These are phyloP conservation scores for Macrophya annulata DNA, from an alignment of 2,888 invertebrate genomes.

Conservation along the genomic window DNA sequence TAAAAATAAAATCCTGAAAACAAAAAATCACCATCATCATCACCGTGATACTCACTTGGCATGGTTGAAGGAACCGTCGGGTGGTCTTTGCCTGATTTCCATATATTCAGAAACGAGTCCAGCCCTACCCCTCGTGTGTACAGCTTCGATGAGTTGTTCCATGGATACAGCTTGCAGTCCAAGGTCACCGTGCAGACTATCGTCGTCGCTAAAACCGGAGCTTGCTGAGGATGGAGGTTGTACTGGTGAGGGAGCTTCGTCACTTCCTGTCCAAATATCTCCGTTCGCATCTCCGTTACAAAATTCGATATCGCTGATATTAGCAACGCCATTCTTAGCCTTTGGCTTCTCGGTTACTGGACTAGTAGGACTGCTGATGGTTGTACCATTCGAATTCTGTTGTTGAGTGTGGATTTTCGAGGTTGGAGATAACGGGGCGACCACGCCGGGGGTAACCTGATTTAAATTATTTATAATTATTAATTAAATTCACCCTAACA, in stretches of 20 bases:
- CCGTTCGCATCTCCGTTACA: slow-evolving; percentile 77
- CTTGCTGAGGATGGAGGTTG: slow-evolving; percentile 88
- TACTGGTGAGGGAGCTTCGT: slow-evolving; percentile 81
- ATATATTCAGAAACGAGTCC: slow-evolving; percentile 94
- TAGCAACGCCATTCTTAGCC: slow-evolving; percentile 73
- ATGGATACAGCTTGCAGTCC: slow-evolving; percentile 85
- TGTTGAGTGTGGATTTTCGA: slow-evolving; percentile 67
- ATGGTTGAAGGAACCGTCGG: slow-evolving; percentile 93
- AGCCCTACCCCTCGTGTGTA: slow-evolving; percentile 88
- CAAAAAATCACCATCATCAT: not conserved
- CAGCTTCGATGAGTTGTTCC: slow-evolving; percentile 88
- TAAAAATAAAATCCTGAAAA: slow-evolving; percentile 16
- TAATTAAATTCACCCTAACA: not conserved
- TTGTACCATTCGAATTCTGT: slow-evolving; percentile 70
- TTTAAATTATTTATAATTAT: not conserved
- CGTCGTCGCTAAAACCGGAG: slow-evolving; percentile 95
- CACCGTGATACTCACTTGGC: slow-evolving; percentile 86
- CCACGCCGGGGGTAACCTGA: slow-evolving; percentile 75
- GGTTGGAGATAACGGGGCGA: slow-evolving; percentile 75
- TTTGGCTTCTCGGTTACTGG: slow-evolving; percentile 74
- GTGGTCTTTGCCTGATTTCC: slow-evolving; percentile 91
- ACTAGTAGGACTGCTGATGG: slow-evolving; percentile 76
- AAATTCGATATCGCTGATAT: slow-evolving; percentile 80
- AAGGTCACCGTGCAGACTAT: slow-evolving; percentile 88
- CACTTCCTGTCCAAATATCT: slow-evolving; percentile 79